Percentiles rank a stretch among this genome's conserved stretches.
Evolutionary conservation across 2,888 invertebrate genomes (phyloP).

Genomic region (Cynaeus angustus): DNA sequence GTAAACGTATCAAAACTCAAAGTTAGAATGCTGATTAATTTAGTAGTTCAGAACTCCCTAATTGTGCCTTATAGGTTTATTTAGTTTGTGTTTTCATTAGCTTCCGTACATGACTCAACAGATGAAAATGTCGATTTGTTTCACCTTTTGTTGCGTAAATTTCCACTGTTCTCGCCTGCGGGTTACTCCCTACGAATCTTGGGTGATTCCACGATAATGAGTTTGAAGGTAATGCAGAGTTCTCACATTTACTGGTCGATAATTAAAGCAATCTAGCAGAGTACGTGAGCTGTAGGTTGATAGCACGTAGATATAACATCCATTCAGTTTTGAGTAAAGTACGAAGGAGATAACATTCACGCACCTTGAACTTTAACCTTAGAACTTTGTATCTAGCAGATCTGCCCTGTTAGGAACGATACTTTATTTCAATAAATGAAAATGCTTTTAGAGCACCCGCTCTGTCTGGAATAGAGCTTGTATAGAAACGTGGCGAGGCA

Average conservation of each 20-base stretch:
- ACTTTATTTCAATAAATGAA: conserved; percentile 52
- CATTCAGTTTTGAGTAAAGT: conserved; percentile 51
- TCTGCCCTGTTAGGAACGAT: conserved; percentile 40
- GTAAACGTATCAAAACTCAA: too few species aligned
- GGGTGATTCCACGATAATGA: conserved; percentile 39
- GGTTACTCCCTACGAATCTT: conserved; percentile 27
- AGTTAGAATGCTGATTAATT: too few species aligned
- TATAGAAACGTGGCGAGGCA: conserved; percentile 14
- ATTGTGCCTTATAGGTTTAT: too few species aligned
- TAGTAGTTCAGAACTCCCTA: too few species aligned
- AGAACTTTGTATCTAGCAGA: conserved; percentile 50
- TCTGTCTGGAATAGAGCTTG: conserved; percentile 20
- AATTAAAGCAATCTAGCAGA: conserved; percentile 56
- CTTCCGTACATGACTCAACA: conserved; percentile 5
- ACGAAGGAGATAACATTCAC: conserved; percentile 54
- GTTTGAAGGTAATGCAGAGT: conserved; percentile 48
- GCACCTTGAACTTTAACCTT: conserved; percentile 55
- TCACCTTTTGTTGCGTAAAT: conserved; percentile 21
- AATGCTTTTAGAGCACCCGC: conserved; percentile 44
- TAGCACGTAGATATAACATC: conserved; percentile 49
- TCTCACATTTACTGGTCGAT: conserved; percentile 55
- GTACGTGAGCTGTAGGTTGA: conserved; percentile 50
- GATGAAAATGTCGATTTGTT: conserved; percentile 22
- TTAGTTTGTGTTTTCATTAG: conserved; percentile 20
- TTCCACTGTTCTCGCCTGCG: conserved; percentile 4